Evolutionary conservation across 2,888 invertebrate genomes (phyloP), one percentile per base, ranked within the genome.

Genomic region (Endotricha flammealis): DNA sequence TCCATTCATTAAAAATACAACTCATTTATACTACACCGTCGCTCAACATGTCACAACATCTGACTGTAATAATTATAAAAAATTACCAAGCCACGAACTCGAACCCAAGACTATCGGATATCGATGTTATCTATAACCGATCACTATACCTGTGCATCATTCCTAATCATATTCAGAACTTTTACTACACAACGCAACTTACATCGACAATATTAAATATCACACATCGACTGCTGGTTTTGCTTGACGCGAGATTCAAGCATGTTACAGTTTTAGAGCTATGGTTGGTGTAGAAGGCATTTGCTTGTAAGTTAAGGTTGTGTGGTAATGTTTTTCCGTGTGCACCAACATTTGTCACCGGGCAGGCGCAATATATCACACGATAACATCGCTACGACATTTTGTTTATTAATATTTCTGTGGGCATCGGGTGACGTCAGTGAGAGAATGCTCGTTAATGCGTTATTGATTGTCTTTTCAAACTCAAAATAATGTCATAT

Each of bases 371-470:
- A 56, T 58, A 51, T 47, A 57, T 58, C 53, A 57, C 36, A 12
- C 24, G 58, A 58, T 58, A 56, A 12, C 45, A 42, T 28, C 20
- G 41, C 36, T 33, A 38, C 41, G 41, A 37, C 43, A 43, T 10
- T 28, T 44, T 41, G 44, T 44, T 52, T 55, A 52, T 56, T 56
- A 51, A 57, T 52, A 53, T 50, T 50, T 51, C 42, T 46, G 48
- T 55, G 49, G 49, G 36, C 41, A 33, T 20, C 31, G 44, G 38
- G 32, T 48, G 50, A 47, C 49, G 39, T 45, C 13, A 16, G 36
- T 23, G 25, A 35, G 29, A 38, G 36, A 40, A 48, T 40, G 46
- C 17, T 39, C 37, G 44, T 42, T 39, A 41, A 41, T 37, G 39
- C 45, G 38, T 41, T 45, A 50, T 42, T 41, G 45, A 47, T 49